Evolutionary conservation across 1,140 invertebrate species (phyloP), one percentile per base, ranked within the genome.

Genomic region (Apis florea): DNA sequence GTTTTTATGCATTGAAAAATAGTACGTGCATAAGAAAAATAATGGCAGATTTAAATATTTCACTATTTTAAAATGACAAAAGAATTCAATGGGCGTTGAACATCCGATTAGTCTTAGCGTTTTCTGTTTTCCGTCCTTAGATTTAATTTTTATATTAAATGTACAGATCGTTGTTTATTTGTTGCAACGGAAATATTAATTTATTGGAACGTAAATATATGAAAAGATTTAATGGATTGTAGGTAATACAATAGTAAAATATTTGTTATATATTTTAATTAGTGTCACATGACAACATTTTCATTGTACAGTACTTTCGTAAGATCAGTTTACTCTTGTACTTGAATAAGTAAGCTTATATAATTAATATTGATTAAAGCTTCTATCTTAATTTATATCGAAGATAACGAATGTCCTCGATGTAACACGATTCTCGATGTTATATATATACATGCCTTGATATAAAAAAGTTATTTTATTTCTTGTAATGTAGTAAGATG

Each of bases 51-150:
- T 53, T n/a, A 19, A 51, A 31, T 78, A 12, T 63, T 51, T 24
- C 61, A 66, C 61, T 73, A 79, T 70, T 76, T 71, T 67, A 70
- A 73, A 73, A 24, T 15, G 15, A 58, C 24, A 19, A 59, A 79
- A 40, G 78, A 83, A 82, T 80, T 75, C 61, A 79, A 71, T 81
- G 85, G 66, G 75, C 67, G 86, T 69, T 26, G 63, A 87, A 86
- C 85, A 82, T 85, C 79, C 85, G 53, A 86, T 89, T 90, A 87
- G 79, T 68, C 77, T 88, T 89, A 90, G 76, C 71, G 89, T 93
- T 92, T 93, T 93, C 87, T 84, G 87, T 92, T 93, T 90, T 93
- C 92, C 93, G 92, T 93, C 92, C 92, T 92, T 93, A 93, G 91
- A 74, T 90, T 92, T 93, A 93, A 91, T 93, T 93, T 93, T 92